Evolutionary conservation across 2,888 invertebrate genomes (phyloP).

Genomic region (Drosophila pseudotakahashii): DNA sequence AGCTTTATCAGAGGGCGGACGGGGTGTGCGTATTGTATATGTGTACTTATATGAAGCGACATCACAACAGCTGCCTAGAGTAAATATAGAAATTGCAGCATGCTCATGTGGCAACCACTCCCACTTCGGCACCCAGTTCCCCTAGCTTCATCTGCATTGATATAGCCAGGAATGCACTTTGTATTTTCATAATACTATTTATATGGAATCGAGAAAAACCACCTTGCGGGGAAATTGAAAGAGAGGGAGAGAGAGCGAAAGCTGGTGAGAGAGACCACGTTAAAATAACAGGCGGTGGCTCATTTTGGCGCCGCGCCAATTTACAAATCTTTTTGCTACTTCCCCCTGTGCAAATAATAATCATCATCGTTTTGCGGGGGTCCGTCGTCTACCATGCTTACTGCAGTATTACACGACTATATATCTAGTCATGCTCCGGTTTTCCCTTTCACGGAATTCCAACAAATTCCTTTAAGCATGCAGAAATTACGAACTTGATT

Average conservation of each 20-base stretch:
- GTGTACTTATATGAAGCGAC: constrained; percentile 23
- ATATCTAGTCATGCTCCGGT: constrained; percentile 9
- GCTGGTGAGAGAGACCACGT: constrained; percentile 8
- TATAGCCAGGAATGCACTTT: constrained; percentile 38
- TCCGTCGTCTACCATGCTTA: constrained; percentile 39
- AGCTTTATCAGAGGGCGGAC: constrained; percentile 29
- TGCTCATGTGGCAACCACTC: constrained; percentile 32
- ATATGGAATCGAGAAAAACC: constrained; percentile 62
- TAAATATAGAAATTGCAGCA: constrained; percentile 64
- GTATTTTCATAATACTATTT: constrained; percentile 44
- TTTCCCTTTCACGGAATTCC: constrained; percentile 26
- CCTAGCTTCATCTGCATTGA: constrained; percentile 47
- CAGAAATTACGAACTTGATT: too few relatives aligned
- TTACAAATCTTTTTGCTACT: constrained; percentile 33
- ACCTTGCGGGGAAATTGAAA: constrained; percentile 47
- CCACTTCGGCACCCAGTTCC: constrained; percentile 8
- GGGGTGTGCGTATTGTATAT: constrained; percentile 11
- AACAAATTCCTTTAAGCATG: not conserved
- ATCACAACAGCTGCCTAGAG: constrained; percentile 55
- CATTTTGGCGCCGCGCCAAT: constrained; percentile 64
- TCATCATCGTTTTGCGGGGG: constrained; percentile 38
- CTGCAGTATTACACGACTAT: constrained; percentile 12
- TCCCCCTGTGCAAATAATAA: constrained; percentile 23
- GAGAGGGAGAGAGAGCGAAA: constrained; percentile 2
- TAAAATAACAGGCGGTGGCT: constrained; percentile 43